Conservation (phyloP, 2,888 invertebrate genomes). For the Lasioglossum calceatum region DNA sequence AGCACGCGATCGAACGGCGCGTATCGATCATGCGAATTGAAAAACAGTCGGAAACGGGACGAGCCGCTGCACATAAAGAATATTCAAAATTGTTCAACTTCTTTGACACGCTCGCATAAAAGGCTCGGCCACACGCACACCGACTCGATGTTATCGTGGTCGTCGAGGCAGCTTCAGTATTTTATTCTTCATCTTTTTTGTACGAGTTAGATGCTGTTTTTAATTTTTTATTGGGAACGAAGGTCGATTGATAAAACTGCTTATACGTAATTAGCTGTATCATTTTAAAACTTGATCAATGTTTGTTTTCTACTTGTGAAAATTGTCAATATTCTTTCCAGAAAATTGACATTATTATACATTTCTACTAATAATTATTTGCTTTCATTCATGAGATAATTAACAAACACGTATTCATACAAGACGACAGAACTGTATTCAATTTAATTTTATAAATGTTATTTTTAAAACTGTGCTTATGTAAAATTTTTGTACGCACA, state of each 20-base stretch:
- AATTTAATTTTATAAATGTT: too few species aligned
- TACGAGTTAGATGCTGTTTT: neutral
- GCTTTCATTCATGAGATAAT: too few species aligned
- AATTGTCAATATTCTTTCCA: too few species aligned
- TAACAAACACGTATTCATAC: too few species aligned
- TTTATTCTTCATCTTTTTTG: neutral
- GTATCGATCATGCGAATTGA: constrained; percentile 68
- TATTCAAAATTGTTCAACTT: constrained; percentile 2
- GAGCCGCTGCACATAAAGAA: neutral
- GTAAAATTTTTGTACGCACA: too few species aligned
- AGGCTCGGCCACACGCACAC: neutral
- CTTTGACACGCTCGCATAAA: constrained; percentile 1
- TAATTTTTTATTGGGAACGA: neutral
- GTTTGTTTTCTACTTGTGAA: neutral
- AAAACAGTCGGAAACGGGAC: constrained; percentile 44
- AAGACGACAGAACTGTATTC: too few species aligned
- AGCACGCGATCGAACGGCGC: constrained; percentile 57
- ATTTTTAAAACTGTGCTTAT: too few species aligned
- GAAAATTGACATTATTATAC: too few species aligned
- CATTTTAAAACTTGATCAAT: neutral
- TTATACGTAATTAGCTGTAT: neutral
- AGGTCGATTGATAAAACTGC: neutral
- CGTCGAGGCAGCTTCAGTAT: neutral
- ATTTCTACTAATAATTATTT: too few species aligned
- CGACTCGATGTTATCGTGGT: neutral